Conservation (phyloP, 1,140 invertebrate species). For the Meloidogyne exigua region DNA sequence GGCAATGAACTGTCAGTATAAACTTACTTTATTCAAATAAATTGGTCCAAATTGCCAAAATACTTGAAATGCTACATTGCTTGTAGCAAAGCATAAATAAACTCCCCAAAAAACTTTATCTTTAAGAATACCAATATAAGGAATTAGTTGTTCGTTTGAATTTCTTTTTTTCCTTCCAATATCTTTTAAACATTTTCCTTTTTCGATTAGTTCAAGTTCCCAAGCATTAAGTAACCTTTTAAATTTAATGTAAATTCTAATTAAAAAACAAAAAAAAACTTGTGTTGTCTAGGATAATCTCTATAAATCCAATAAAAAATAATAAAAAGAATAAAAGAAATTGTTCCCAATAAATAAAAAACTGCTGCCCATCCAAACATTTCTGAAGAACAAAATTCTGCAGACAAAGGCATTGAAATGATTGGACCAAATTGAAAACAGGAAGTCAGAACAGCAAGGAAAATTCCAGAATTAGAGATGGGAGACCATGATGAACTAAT, state of each 20-base stretch:
- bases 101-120: constrained; percentile 27
- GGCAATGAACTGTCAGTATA: no score
- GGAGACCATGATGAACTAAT: constrained; percentile 17
- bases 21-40: constrained; percentile 54
- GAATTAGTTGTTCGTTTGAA: background rate
- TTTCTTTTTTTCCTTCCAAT: background rate
- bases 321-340: constrained; percentile 1
- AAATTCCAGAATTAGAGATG: constrained; percentile 11
- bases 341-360: constrained; percentile 15
- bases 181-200: background rate
- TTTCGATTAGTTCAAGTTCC: background rate
- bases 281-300: constrained; percentile 9
- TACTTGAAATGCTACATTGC: constrained; percentile 39
- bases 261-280: background rate
- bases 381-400: constrained; percentile 12
- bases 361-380: constrained; percentile 16
- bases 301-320: constrained; percentile 16
- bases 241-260: background rate
- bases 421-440: constrained; percentile 22
- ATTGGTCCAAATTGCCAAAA: constrained; percentile 57
- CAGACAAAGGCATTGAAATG: constrained; percentile 17
- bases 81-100: constrained; percentile 22
- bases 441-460: background rate
- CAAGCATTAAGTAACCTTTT: background rate
- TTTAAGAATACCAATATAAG: background rate